Evolutionary conservation across 64 coral and sea anemone species (phyloP).

Genomic region (Porites australiensis): DNA sequence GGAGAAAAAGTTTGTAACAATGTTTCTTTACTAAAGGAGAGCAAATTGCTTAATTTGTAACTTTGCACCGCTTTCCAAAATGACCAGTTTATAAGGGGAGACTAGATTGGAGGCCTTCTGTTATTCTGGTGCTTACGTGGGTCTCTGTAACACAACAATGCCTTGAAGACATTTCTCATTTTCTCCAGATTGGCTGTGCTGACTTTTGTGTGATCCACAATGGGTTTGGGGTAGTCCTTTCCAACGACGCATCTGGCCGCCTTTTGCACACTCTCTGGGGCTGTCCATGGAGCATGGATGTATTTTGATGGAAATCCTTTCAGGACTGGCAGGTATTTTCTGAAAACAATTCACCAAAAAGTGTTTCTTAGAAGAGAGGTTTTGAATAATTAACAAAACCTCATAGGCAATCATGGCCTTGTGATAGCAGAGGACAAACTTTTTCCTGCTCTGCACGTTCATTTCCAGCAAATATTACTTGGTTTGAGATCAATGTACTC

Average conservation of each 20-base stretch:
- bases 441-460: no score
- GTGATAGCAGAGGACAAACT: no score
- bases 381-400: background rate
- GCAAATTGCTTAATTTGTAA: no score
- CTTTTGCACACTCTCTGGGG: slow-evolving; percentile 68
- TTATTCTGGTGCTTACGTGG: slow-evolving; percentile 31
- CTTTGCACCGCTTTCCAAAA: no score
- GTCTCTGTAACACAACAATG: slow-evolving; percentile 18
- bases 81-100: no score
- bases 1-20: no score
- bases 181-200: slow-evolving; percentile 59
- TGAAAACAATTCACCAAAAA: slow-evolving; percentile 45
- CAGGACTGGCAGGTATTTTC: slow-evolving; percentile 80
- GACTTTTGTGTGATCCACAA: slow-evolving; percentile 50
- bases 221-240: slow-evolving; percentile 59
- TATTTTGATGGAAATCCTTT: slow-evolving; percentile 57
- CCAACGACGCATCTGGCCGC: slow-evolving; percentile 62
- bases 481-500: no score
- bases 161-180: slow-evolving; percentile 54
- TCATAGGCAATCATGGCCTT: no score
- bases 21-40: no score
- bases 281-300: slow-evolving; percentile 81
- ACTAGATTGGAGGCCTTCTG: no score
- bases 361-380: slow-evolving; percentile 27
- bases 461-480: no score